These are phyloP conservation scores for Tyrophagus putrescentiae DNA, from an alignment of 1,140 invertebrate species.

Conservation along the genomic window DNA sequence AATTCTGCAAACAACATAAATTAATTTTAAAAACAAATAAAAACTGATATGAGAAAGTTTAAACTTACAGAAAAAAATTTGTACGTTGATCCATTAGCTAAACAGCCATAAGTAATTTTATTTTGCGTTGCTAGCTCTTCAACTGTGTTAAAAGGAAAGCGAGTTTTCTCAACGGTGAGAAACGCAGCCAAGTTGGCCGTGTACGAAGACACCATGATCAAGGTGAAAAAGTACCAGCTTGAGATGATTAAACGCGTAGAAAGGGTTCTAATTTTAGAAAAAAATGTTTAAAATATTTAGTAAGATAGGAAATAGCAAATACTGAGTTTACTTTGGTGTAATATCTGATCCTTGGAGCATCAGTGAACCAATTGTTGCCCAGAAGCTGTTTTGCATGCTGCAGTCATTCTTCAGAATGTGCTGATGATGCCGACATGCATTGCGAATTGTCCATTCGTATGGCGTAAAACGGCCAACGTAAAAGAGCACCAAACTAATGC, in stretches of 20 bases:
- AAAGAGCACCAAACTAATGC: conserved; percentile 76
- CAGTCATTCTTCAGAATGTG: too few species aligned
- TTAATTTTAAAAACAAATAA: too few species aligned
- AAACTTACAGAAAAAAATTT: too few species aligned
- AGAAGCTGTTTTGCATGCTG: too few species aligned
- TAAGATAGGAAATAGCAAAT: too few species aligned
- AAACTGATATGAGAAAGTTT: too few species aligned
- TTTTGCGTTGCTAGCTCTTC: conserved; percentile 85
- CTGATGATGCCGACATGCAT: too few species aligned
- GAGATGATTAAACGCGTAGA: conserved; percentile 50
- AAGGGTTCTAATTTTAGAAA: conserved; percentile 46
- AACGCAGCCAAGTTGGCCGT: conserved; percentile 95
- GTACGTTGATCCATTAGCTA: too few species aligned
- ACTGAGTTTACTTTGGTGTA: too few species aligned
- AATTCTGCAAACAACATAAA: too few species aligned
- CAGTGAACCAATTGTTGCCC: too few species aligned
- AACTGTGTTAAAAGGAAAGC: conserved; percentile 87
- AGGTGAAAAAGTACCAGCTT: conserved; percentile 98
- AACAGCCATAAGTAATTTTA: conserved; percentile 79
- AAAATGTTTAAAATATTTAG: conserved; percentile 37
- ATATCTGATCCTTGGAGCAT: too few species aligned
- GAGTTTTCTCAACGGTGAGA: conserved; percentile 88
- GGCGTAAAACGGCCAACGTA: conserved; percentile 80
- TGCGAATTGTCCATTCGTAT: conserved; percentile 62
- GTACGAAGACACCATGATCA: conserved; percentile 95